phyloP scores from a whole-genome alignment of 2,888 invertebrate genomes.

The Synanthedon tipuliformis region DNA sequence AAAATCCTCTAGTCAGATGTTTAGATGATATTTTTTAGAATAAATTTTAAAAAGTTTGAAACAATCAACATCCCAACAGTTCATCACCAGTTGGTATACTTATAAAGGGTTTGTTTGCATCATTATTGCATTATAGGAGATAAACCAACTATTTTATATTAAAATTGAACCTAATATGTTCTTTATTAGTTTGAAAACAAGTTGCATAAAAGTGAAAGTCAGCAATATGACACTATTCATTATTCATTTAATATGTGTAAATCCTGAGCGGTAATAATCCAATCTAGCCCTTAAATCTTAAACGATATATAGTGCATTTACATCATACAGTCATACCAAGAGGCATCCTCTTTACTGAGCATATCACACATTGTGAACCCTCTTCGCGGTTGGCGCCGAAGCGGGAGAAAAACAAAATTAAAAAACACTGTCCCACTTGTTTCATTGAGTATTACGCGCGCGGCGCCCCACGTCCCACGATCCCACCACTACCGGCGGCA shows the following conservation, averaged over 20 bases:
- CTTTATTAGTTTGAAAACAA: slow-evolving; percentile 2
- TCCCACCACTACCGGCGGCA: slow-evolving; percentile 54
- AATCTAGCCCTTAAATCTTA: no score
- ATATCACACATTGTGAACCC: slow-evolving; percentile 53
- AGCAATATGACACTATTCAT: slow-evolving; percentile 7
- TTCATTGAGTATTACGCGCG: slow-evolving; percentile 31
- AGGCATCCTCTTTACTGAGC: slow-evolving; percentile 53
- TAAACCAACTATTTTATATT: no score
- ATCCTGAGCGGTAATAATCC: no score
- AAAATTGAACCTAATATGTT: not conserved
- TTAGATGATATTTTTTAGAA: no score
- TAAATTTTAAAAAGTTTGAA: no score
- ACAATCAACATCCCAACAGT: no score
- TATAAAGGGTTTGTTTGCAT: no score
- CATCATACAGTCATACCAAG: slow-evolving; percentile 37
- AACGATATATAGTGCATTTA: no score
- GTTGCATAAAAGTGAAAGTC: slow-evolving; percentile 27
- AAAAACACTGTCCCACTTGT: slow-evolving; percentile 47
- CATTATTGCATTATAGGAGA: no score
- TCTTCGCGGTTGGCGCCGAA: slow-evolving; percentile 20
- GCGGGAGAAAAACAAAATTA: slow-evolving; percentile 40
- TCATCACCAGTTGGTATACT: no score
- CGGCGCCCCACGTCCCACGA: slow-evolving; percentile 49
- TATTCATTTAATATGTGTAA: not conserved
- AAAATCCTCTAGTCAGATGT: no score